Conservation (phyloP, 1,140 invertebrate species). For the Phymorhynchus buccinoides region DNA sequence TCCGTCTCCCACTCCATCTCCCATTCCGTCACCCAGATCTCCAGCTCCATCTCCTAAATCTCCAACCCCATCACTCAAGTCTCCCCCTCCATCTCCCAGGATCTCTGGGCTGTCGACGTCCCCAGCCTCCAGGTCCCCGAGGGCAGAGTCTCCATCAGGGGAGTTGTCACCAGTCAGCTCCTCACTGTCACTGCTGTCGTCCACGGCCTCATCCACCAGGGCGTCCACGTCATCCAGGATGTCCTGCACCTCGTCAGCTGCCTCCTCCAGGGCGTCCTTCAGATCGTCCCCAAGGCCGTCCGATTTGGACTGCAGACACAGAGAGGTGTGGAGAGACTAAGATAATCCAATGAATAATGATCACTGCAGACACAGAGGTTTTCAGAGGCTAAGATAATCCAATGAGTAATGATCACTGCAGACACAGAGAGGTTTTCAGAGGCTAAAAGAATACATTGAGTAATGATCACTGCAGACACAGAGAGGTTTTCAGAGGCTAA, state of each 20-base stretch:
- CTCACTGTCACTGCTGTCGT: too few relatives aligned
- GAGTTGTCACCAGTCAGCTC: too few relatives aligned
- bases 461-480: too few relatives aligned
- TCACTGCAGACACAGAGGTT: too few relatives aligned
- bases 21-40: background rate
- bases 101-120: background rate
- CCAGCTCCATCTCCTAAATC: background rate
- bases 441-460: too few relatives aligned
- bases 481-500: too few relatives aligned
- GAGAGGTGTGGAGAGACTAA: too few relatives aligned
- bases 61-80: background rate
- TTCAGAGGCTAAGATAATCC: too few relatives aligned
- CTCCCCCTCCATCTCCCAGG: background rate
- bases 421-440: too few relatives aligned
- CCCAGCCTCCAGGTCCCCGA: background rate
- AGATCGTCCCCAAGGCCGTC: background rate
- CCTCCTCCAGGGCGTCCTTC: background rate
- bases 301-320: background rate
- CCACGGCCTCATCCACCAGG: background rate
- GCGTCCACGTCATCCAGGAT: background rate
- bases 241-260: background rate
- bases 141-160: background rate
- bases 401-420: too few relatives aligned
- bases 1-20: background rate
- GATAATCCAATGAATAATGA: too few relatives aligned